A percentile compares a stretch with the other conserved stretches of the same genome.
These are phyloP conservation scores for Parazoanthus swiftii DNA, from an alignment of 92 coral and sea anemone genomes.

Conservation along the genomic window DNA sequence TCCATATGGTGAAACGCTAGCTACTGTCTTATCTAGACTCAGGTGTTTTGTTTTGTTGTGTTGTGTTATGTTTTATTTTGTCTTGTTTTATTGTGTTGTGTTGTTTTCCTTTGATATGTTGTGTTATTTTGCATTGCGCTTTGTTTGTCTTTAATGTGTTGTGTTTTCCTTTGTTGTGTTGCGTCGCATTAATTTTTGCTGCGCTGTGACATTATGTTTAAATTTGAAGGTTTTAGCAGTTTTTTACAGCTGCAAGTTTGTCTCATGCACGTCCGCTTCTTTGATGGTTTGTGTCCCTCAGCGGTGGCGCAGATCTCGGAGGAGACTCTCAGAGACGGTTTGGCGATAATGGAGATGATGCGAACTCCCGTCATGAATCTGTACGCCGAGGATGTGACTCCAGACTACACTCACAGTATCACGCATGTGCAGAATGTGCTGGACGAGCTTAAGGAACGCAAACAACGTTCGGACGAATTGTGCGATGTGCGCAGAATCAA, in stretches of 20 bases:
- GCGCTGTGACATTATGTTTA: background rate
- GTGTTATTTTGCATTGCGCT: too few species aligned
- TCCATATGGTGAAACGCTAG: too few species aligned
- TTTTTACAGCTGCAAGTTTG: background rate
- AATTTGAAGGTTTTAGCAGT: background rate
- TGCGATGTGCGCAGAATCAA: slow-evolving; percentile 94
- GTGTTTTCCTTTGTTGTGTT: too few species aligned
- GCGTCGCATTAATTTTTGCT: background rate
- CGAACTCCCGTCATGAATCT: slow-evolving; percentile 64
- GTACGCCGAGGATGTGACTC: slow-evolving; percentile 74
- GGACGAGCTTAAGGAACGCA: slow-evolving; percentile 89
- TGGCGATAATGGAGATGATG: slow-evolving; percentile 72
- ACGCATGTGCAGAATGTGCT: slow-evolving; percentile 81
- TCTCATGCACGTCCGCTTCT: background rate
- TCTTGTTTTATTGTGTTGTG: too few species aligned
- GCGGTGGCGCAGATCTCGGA: slow-evolving; percentile 78
- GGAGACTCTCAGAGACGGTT: slow-evolving; percentile 77
- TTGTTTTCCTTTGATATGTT: too few species aligned
- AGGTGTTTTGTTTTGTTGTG: too few species aligned
- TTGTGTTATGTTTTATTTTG: too few species aligned
- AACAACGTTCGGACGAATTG: slow-evolving; percentile 90
- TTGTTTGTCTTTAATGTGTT: too few species aligned
- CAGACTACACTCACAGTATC: slow-evolving; percentile 71
- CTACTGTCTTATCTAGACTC: too few species aligned
- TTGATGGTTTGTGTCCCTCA: slow-evolving; percentile 24